These are phyloP conservation scores for Cremastobaeus sp. DNA, from an alignment of 2,888 invertebrate genomes.

Conservation along the genomic window DNA sequence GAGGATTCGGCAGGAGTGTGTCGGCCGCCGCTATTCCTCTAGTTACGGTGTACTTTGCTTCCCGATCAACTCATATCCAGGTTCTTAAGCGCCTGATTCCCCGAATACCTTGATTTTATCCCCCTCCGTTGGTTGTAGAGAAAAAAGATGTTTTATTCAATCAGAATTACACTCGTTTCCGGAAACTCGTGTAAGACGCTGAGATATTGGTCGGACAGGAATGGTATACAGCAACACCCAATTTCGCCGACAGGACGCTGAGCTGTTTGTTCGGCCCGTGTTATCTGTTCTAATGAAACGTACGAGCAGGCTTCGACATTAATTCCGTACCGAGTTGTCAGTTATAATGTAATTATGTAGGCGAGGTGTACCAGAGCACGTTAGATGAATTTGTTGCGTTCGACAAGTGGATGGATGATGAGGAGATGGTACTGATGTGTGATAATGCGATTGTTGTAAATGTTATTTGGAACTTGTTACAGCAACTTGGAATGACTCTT, in stretches of 20 bases:
- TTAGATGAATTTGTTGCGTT: constrained; percentile 47
- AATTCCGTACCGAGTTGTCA: constrained; percentile 48
- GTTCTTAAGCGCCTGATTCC: constrained; percentile 62
- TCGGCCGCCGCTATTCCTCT: constrained; percentile 39
- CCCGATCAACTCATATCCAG: constrained; percentile 50
- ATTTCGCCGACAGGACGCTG: constrained; percentile 28
- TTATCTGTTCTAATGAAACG: constrained; percentile 56
- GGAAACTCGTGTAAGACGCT: too few relatives aligned
- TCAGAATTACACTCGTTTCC: too few relatives aligned
- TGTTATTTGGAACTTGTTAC: constrained; percentile 29
- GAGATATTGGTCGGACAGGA: constrained; percentile 8
- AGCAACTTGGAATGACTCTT: background rate
- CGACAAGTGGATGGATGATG: constrained; percentile 43
- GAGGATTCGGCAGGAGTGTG: constrained; percentile 69
- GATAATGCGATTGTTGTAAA: constrained; percentile 39
- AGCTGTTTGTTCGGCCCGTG: constrained; percentile 51
- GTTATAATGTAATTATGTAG: constrained; percentile 53
- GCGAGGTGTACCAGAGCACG: constrained; percentile 26
- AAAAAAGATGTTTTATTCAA: too few relatives aligned
- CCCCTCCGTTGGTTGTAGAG: too few relatives aligned
- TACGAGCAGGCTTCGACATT: constrained; percentile 49
- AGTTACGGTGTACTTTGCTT: constrained; percentile 54
- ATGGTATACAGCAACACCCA: constrained; percentile 10
- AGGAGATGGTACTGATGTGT: constrained; percentile 35
- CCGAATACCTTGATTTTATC: constrained; percentile 25